phyloP scores from a whole-genome alignment of 2,797 vertebrate species.

The Rhyacichthys aspro region DNA sequence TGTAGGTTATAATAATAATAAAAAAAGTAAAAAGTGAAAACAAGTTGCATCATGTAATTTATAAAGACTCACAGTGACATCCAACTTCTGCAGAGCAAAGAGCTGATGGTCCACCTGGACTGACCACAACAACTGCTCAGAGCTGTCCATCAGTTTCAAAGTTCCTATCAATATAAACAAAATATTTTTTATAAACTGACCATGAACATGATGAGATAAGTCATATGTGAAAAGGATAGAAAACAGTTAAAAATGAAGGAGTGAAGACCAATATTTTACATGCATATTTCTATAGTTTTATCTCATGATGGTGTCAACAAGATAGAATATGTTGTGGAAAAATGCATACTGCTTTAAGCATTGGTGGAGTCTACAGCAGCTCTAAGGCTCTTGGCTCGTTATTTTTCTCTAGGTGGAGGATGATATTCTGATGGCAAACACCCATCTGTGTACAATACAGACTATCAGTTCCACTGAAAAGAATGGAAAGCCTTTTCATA shows the following conservation, averaged over 20 bases:
- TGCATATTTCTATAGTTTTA: neutral
- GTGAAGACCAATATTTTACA: no score
- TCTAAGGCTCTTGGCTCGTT: slow-evolving; percentile 18
- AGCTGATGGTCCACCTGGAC: slow-evolving; percentile 98
- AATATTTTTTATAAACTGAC: neutral
- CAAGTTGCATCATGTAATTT: neutral
- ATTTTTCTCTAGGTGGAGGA: slow-evolving; percentile 18
- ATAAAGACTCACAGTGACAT: slow-evolving; percentile 88
- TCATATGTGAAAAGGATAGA: neutral
- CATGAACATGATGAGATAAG: no score
- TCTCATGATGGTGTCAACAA: neutral
- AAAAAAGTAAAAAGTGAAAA: neutral
- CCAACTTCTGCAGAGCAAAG: slow-evolving; percentile 94
- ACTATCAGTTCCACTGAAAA: neutral
- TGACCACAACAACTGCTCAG: slow-evolving; percentile 94
- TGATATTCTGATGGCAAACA: neutral
- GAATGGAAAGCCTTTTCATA: neutral
- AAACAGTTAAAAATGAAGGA: neutral
- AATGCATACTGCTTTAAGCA: slow-evolving; percentile 31
- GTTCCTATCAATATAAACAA: slow-evolving; percentile 80
- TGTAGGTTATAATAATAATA: neutral
- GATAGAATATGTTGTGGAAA: neutral
- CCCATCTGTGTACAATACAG: neutral
- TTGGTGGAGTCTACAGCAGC: slow-evolving; percentile 44
- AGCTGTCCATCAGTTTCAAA: slow-evolving; percentile 94